Percentiles rank a stretch among this genome's conserved stretches.
phyloP scores from a whole-genome alignment of 2,888 invertebrate species.

The Ephialtes manifestator region DNA sequence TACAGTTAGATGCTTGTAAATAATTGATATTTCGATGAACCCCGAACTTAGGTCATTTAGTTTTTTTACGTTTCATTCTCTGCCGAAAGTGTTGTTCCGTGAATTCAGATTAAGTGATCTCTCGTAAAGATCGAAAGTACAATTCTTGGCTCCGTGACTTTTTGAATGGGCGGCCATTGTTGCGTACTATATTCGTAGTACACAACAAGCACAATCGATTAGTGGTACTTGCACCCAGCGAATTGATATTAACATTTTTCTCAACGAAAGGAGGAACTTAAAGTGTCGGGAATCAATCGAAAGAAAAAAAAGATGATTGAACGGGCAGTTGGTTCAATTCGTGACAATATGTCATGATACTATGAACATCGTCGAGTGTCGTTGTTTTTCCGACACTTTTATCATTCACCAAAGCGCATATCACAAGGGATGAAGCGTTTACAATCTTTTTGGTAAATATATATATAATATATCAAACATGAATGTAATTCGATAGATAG shows the following conservation, averaged over 20 bases:
- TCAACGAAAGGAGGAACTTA: not conserved
- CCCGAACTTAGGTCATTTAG: not conserved
- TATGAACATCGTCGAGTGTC: conserved; percentile 27
- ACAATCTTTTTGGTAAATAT: conserved; percentile 23
- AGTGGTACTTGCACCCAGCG: conserved; percentile 31
- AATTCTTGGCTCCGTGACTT: conserved; percentile 20
- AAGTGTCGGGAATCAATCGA: conserved; percentile 7
- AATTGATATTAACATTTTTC: conserved; percentile 22
- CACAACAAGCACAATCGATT: conserved; percentile 62
- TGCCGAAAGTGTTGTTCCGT: not conserved
- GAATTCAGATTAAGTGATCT: not conserved
- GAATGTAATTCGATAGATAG: conserved; percentile 2
- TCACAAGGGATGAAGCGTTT: conserved; percentile 30
- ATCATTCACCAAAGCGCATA: conserved; percentile 22
- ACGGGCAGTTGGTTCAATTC: conserved; percentile 7
- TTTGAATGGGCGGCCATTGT: conserved; percentile 67
- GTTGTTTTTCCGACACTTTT: conserved; percentile 38
- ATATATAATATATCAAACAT: not conserved
- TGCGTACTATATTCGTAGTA: conserved; percentile 41
- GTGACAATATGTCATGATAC: conserved; percentile 11
- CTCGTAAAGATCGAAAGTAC: conserved; percentile 14
- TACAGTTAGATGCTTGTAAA: not conserved
- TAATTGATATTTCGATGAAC: not conserved
- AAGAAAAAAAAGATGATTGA: conserved; percentile 1
- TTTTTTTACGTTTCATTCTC: not conserved